These are phyloP conservation scores for Synergus gifuensis DNA, from an alignment of 2,888 invertebrate genomes.

Conservation along the genomic window DNA sequence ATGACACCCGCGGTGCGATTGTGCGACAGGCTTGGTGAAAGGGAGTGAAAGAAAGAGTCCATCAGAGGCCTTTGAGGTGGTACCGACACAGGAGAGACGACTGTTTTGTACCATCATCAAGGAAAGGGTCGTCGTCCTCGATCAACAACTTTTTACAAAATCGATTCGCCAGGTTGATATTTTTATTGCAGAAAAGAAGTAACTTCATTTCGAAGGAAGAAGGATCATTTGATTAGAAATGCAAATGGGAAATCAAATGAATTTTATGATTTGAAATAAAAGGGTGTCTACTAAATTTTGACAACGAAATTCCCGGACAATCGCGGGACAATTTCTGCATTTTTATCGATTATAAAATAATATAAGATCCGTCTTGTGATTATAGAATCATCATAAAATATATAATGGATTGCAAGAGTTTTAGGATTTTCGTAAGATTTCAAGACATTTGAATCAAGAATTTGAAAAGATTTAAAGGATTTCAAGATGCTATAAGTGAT, in stretches of 20 bases:
- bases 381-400: too few relatives aligned
- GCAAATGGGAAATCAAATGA: not conserved
- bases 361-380: too few relatives aligned
- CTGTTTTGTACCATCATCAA: not conserved
- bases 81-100: constrained; percentile 30
- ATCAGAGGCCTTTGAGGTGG: constrained; percentile 39
- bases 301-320: too few relatives aligned
- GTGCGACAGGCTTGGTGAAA: constrained; percentile 51
- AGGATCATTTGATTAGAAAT: not conserved
- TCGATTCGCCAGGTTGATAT: not conserved
- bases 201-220: not conserved
- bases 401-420: too few relatives aligned
- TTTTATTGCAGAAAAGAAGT: not conserved
- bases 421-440: too few relatives aligned
- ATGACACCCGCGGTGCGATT: constrained; percentile 68
- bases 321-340: too few relatives aligned
- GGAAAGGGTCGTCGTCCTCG: not conserved
- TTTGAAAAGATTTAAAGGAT: too few relatives aligned
- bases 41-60: constrained; percentile 53
- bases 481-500: too few relatives aligned
- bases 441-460: too few relatives aligned
- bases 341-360: too few relatives aligned
- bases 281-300: too few relatives aligned
- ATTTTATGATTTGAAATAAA: not conserved
- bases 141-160: not conserved